A percentile compares a stretch with the other conserved stretches of the same genome.
Conservation (phyloP, 2,113 vertebrate genomes). For the Galeopterus variegatus region DNA sequence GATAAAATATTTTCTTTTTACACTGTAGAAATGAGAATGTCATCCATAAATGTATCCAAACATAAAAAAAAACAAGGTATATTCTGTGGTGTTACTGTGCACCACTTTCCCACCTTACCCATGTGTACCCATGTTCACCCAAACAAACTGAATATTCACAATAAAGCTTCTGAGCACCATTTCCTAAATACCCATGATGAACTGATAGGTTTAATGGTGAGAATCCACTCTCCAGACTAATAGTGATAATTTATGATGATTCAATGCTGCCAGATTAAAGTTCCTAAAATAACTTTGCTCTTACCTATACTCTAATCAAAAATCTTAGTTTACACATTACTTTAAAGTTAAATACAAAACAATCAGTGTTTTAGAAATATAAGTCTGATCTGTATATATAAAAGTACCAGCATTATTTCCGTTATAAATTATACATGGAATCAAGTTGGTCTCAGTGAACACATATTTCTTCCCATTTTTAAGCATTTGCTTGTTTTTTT, state of each 20-base stretch:
- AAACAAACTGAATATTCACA: not conserved
- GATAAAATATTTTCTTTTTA: slow-evolving; percentile 60
- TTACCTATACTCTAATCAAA: not conserved
- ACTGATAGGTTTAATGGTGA: not conserved
- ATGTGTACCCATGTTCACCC: not conserved
- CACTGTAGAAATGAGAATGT: slow-evolving; percentile 12
- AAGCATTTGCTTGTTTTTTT: slow-evolving; percentile 54
- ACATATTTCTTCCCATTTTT: slow-evolving; percentile 29
- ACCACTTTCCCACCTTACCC: not conserved
- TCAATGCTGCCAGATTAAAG: slow-evolving; percentile 49
- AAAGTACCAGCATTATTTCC: not conserved
- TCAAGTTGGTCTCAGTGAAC: slow-evolving; percentile 43
- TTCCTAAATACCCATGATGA: not conserved
- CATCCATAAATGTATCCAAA: slow-evolving; percentile 41
- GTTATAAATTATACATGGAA: slow-evolving; percentile 16
- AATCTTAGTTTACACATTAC: not conserved
- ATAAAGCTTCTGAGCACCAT: not conserved
- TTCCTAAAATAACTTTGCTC: slow-evolving; percentile 51
- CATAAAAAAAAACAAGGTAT: slow-evolving; percentile 52
- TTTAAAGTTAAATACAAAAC: slow-evolving; percentile 47
- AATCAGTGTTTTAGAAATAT: slow-evolving; percentile 49
- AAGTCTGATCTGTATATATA: not conserved
- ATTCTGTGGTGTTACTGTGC: not conserved
- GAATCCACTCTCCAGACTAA: not conserved
- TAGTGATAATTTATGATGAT: not conserved